These are phyloP conservation scores for Leptonema lineaticorne DNA, from an alignment of 1,140 invertebrate species.

Conservation along the genomic window DNA sequence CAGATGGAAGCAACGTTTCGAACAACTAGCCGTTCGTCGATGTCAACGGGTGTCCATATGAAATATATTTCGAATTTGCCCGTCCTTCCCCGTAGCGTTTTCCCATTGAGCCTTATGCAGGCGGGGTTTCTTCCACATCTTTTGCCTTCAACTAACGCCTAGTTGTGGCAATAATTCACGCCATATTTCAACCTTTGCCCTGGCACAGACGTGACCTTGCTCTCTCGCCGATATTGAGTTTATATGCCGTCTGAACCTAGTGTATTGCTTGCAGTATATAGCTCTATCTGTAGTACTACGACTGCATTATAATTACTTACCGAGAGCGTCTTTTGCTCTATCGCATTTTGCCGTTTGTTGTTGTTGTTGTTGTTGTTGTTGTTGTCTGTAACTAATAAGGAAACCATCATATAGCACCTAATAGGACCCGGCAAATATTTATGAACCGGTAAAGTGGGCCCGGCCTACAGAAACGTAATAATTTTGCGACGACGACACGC, in stretches of 20 bases:
- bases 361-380: slow-evolving; percentile 12
- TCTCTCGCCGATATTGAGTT: slow-evolving; percentile 37
- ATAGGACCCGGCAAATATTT: slow-evolving; percentile 31
- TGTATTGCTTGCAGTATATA: slow-evolving; percentile 18
- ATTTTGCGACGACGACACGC: slow-evolving; percentile 4
- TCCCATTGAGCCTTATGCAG: slow-evolving; percentile 24
- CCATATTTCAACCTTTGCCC: slow-evolving; percentile 38
- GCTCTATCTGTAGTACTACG: slow-evolving; percentile 35
- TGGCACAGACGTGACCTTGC: slow-evolving; percentile 39
- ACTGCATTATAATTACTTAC: slow-evolving; percentile 39
- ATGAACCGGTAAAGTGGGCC: slow-evolving; percentile 27
- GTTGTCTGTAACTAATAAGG: slow-evolving; percentile 20
- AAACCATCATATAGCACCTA: slow-evolving; percentile 33
- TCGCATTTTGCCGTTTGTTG: slow-evolving; percentile 7
- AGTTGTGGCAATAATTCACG: slow-evolving; percentile 38
- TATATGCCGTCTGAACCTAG: slow-evolving; percentile 23
- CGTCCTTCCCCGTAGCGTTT: not conserved
- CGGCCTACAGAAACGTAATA: slow-evolving; percentile 24
- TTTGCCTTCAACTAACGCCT: slow-evolving; percentile 6
- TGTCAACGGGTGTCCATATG: not conserved
- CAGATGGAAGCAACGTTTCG: not conserved
- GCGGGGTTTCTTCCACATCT: slow-evolving; percentile 18
- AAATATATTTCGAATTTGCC: not conserved
- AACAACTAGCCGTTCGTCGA: not conserved
- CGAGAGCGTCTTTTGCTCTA: not conserved